Evolutionary conservation across 2,888 invertebrate genomes (phyloP), one percentile per base, ranked within the genome.

Genomic region (Yponomeuta malinellus): DNA sequence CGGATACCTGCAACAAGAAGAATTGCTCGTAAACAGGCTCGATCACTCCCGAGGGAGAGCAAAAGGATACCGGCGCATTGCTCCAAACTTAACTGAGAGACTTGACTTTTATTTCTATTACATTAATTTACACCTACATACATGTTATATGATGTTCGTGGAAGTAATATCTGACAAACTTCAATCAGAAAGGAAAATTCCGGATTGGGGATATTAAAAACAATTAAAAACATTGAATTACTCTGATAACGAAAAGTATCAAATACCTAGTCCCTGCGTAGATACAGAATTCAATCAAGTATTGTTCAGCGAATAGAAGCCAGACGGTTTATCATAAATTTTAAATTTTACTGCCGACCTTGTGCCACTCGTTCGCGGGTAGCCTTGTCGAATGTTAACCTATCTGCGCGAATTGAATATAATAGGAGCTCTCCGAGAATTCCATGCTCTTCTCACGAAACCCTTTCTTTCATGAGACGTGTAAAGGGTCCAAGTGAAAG

Each of bases 1-100:
- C 87, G 71, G 88, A 84, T 81, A 91, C 89, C 91, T 92, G 88
- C 76, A 89, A 87, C 83, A 84, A 87, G 80, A 77, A 83, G 76
- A 77, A 72, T 72, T 72, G 81, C 76, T 48, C 76, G 80, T 81
- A 81, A 86, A 83, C 78, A 86, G 78, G 88, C 89, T 88, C 87
- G 88, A 87, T 82, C 79, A 83, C 78, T 80, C 83, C 82, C 83
- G 71, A 73, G 76, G 73, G 72, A 68, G n/a, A 48, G 63, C 68
- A 29, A 8, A 23, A 15, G 66, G 33, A 43, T 37, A 66, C 31
- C 0, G 33, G 9, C 2, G 48, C 3, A 65, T 65, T 23, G 65
- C 23, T 65, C 31, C 65, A 33, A 10, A 33, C 10, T 2, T 1
- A 63, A 63, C 10, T 29, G n/a, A 2, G n/a, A 63, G 23, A 23